Evolutionary conservation across 2,888 invertebrate genomes (phyloP).

Genomic region (Crepidodera aurea): DNA sequence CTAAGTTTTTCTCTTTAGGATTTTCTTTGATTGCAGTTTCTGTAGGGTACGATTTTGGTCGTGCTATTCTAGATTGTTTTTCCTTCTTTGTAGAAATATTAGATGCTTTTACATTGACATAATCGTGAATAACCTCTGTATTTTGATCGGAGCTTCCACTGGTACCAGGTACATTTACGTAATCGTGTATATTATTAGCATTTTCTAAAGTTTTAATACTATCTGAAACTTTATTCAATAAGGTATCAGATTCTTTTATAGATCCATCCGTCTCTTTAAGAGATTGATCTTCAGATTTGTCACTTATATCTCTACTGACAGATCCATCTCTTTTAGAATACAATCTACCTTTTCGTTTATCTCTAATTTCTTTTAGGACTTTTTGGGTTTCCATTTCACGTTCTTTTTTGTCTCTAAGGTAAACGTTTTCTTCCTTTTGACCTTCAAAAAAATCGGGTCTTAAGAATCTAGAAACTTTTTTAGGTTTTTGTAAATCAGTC

Average conservation of each 20-base stretch:
- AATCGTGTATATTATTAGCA: slow-evolving; percentile 51
- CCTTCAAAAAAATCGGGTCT: slow-evolving; percentile 81
- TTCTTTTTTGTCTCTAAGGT: slow-evolving; percentile 69
- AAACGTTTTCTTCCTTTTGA: slow-evolving; percentile 68
- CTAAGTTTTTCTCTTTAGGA: slow-evolving; percentile 14
- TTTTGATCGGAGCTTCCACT: slow-evolving; percentile 17
- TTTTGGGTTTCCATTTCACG: slow-evolving; percentile 75
- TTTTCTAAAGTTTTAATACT: slow-evolving; percentile 56
- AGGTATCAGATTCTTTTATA: slow-evolving; percentile 14
- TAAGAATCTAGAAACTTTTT: slow-evolving; percentile 75
- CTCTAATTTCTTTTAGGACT: slow-evolving; percentile 72
- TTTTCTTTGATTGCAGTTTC: slow-evolving; percentile 54
- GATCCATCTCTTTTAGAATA: slow-evolving; percentile 52
- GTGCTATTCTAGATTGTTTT: slow-evolving; percentile 62
- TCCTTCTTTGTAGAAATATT: slow-evolving; percentile 52
- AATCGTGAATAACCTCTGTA: slow-evolving; percentile 46
- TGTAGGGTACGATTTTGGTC: slow-evolving; percentile 67
- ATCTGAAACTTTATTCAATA: slow-evolving; percentile 52
- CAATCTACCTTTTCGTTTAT: slow-evolving; percentile 63
- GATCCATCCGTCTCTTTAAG: slow-evolving; percentile 48
- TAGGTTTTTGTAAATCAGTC: slow-evolving; percentile 51
- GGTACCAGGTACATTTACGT: slow-evolving; percentile 48
- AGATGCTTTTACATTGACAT: slow-evolving; percentile 50
- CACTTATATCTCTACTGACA: slow-evolving; percentile 44
- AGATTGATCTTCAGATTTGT: slow-evolving; percentile 31